Evolutionary conservation across 1,140 invertebrate genomes (phyloP), one percentile per base, ranked within the genome.

Genomic region (Bombus cullumanus): DNA sequence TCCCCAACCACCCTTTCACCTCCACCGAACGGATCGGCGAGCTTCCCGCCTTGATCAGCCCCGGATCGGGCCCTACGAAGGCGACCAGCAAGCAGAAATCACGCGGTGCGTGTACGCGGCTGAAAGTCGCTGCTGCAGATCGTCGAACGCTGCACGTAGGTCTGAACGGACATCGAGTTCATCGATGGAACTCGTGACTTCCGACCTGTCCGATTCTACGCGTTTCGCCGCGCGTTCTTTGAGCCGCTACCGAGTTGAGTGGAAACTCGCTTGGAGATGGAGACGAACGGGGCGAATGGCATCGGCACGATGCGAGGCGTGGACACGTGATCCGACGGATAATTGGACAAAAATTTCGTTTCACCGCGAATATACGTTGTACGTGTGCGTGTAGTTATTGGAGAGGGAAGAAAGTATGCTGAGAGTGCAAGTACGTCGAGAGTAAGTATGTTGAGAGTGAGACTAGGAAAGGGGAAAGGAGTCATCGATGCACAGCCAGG

Each of bases 271-370:
- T 15, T n/a, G 53, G 15, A 28, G 0, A 28, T 5, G 2, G 37
- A 18, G 22, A 41, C 47, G 34, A 43, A 83, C 28, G 3, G 34
- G 62, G 34, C 15, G 82, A 81, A 37, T 77, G 72, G 62, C 64
- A 83, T 82, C 53, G 69, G 71, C 71, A 59, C 75, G 74, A 81
- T 62, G 80, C 76, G 66, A 80, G 62, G 69, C 83, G 86, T 57
- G 64, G 66, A 89, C 81, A 85, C 85, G 74, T 74, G 88, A 81
- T 89, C 78, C 88, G 64, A 75, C 72, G 69, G 74, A 87, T 83
- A 69, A 89, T 89, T 74, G 87, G 68, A 89, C 76, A 69, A 89
- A 86, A 89, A 8, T 79, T 87, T 89, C 83, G 76, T 87, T 89
- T 53, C 81, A 75, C 68, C 66, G 73, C 59, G 87, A 71, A 41